Conservation (phyloP, 2,113 vertebrate species). For the Anarrhichthys ocellatus region DNA sequence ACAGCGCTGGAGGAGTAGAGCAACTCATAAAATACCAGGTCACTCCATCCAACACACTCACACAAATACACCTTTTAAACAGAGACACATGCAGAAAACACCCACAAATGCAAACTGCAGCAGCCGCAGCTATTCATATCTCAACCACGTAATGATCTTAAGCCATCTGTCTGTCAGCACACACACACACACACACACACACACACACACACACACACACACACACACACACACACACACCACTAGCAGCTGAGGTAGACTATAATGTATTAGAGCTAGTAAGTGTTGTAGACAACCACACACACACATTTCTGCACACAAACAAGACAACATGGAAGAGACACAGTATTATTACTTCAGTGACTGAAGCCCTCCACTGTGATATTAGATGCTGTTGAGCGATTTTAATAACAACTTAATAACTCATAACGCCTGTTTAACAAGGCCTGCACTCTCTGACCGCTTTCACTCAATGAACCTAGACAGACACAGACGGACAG, state of each 20-base stretch:
- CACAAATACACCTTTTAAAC: slow-evolving; percentile 42
- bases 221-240: slow-evolving; percentile 24
- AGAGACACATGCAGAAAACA: slow-evolving; percentile 50
- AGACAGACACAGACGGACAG: slow-evolving; percentile 21
- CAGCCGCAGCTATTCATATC: slow-evolving; percentile 86
- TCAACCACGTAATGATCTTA: slow-evolving; percentile 50
- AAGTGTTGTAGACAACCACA: slow-evolving; percentile 35
- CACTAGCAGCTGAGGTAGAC: slow-evolving; percentile 42
- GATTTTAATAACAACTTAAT: slow-evolving; percentile 56
- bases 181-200: slow-evolving; percentile 17
- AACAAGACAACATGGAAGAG: slow-evolving; percentile 25
- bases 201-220: slow-evolving; percentile 15
- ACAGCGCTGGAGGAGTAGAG: slow-evolving; percentile 40
- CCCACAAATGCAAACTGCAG: slow-evolving; percentile 76
- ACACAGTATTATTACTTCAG: slow-evolving; percentile 53
- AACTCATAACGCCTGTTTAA: slow-evolving; percentile 43
- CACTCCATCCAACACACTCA: slow-evolving; percentile 44
- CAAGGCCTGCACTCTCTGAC: slow-evolving; percentile 36
- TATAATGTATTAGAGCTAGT: slow-evolving; percentile 29
- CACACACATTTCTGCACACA: slow-evolving; percentile 32
- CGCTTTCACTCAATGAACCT: slow-evolving; percentile 9
- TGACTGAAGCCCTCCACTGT: slow-evolving; percentile 21
- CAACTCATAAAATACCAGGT: slow-evolving; percentile 54
- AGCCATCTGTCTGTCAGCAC: slow-evolving; percentile 60
- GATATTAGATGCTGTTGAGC: slow-evolving; percentile 50